These are phyloP conservation scores for Sinosuthora webbiana DNA, from an alignment of 2,113 vertebrate species.

Conservation along the genomic window DNA sequence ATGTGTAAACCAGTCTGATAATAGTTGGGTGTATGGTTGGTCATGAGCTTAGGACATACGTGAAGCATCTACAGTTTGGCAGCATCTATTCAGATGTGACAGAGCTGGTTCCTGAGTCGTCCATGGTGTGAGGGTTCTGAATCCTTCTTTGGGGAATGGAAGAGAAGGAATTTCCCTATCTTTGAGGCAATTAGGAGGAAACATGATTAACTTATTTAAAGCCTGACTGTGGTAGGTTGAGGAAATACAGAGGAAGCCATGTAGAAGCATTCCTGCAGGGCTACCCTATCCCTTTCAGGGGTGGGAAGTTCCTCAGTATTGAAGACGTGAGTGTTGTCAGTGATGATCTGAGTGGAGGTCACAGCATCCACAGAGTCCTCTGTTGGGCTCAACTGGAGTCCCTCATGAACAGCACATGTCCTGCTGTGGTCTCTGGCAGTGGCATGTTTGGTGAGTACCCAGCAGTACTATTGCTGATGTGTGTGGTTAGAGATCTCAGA, in stretches of 20 bases:
- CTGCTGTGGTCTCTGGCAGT: neutral
- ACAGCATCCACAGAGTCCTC: neutral
- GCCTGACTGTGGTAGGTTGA: neutral
- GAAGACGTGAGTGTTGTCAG: neutral
- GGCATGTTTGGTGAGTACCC: neutral
- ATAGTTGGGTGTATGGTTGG: neutral
- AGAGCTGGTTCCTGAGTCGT: neutral
- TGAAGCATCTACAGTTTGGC: neutral
- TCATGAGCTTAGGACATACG: neutral
- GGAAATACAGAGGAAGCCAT: neutral
- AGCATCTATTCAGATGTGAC: neutral
- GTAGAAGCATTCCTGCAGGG: neutral
- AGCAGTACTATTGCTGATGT: fast-evolving
- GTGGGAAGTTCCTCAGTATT: neutral
- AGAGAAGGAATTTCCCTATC: neutral
- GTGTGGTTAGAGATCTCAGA: neutral
- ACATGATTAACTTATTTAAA: neutral
- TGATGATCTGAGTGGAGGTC: neutral
- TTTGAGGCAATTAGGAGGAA: neutral
- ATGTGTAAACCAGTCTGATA: neutral
- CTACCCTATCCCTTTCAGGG: neutral
- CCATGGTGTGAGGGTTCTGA: neutral
- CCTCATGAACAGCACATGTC: fast-evolving
- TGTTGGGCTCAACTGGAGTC: neutral
- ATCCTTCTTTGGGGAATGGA: neutral